phyloP scores from a whole-genome alignment of 2,888 invertebrate genomes.

The Plutella xylostella region DNA sequence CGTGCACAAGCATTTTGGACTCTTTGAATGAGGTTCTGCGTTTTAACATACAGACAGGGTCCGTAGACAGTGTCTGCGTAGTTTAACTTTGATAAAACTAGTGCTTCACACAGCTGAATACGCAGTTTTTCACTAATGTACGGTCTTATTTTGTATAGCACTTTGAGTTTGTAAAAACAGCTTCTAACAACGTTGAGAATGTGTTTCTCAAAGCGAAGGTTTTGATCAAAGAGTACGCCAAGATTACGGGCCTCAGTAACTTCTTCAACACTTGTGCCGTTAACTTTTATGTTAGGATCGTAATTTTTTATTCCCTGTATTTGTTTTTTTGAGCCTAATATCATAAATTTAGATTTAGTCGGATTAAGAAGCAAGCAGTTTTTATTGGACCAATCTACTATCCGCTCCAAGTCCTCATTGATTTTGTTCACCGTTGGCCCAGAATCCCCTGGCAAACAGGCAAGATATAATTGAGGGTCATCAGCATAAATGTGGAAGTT shows the following conservation, averaged over 20 bases:
- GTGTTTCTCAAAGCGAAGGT: conserved; percentile 11
- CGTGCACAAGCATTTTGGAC: conserved; percentile 15
- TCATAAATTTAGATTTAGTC: not conserved
- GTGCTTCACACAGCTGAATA: conserved; percentile 7
- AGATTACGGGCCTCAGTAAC: conserved; percentile 12
- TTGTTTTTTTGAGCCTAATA: not conserved
- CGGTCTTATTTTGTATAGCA: conserved; percentile 10
- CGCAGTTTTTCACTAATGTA: conserved; percentile 6
- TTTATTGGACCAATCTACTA: not conserved
- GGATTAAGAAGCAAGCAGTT: not conserved
- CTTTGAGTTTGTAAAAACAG: conserved; percentile 13
- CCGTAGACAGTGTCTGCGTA: conserved; percentile 10
- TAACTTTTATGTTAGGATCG: not conserved
- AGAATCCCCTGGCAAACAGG: not conserved
- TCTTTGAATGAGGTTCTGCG: not conserved
- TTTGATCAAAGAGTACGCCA: conserved; percentile 9
- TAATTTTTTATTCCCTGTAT: not conserved
- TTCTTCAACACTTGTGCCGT: conserved; percentile 1
- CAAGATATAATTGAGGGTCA: conserved; percentile 10
- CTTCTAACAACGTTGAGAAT: conserved; percentile 1
- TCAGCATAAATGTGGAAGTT: conserved; percentile 6
- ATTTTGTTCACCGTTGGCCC: not conserved
- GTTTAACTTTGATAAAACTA: conserved; percentile 12
- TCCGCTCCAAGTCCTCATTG: not conserved
- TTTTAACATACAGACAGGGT: not conserved